These are phyloP conservation scores for Rosalia funebris DNA, from an alignment of 2,888 invertebrate species.

Conservation along the genomic window DNA sequence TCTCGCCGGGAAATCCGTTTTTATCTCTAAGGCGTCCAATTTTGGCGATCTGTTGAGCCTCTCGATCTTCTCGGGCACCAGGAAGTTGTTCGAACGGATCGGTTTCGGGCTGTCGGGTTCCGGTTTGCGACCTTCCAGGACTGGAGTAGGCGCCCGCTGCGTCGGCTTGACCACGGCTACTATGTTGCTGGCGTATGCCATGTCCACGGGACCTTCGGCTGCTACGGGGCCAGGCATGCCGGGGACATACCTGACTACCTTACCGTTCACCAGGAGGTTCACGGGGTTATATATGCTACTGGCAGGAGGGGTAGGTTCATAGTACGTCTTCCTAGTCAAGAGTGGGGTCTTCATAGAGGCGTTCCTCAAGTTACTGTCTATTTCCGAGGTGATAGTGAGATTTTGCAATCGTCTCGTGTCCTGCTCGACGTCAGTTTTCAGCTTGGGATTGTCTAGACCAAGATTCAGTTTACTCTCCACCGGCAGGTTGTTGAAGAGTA, in stretches of 20 bases:
- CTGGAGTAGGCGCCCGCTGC: slow-evolving; percentile 33
- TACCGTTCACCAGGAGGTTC: slow-evolving; percentile 71
- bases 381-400: background rate
- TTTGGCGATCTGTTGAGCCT: slow-evolving; percentile 29
- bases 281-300: slow-evolving; percentile 65
- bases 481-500: slow-evolving; percentile 30
- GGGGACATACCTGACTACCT: slow-evolving; percentile 85
- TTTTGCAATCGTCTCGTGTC: background rate
- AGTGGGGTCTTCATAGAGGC: slow-evolving; percentile 17
- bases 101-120: slow-evolving; percentile 1
- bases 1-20: slow-evolving; percentile 41
- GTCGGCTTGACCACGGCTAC: slow-evolving; percentile 36
- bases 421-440: slow-evolving; percentile 23
- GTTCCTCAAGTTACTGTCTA: slow-evolving; percentile 11
- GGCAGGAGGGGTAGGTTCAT: slow-evolving; percentile 31
- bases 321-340: slow-evolving; percentile 1
- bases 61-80: slow-evolving; percentile 31
- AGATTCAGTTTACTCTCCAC: slow-evolving; percentile 13
- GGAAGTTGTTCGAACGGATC: slow-evolving; percentile 11
- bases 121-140: slow-evolving; percentile 9
- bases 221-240: slow-evolving; percentile 86
- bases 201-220: slow-evolving; percentile 49
- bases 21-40: slow-evolving; percentile 44
- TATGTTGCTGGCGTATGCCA: slow-evolving; percentile 45
- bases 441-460: slow-evolving; percentile 20